A percentile compares a stretch with the other conserved stretches of the same genome.
Conservation (phyloP, 2,113 vertebrate species). For the Strix uralensis region DNA sequence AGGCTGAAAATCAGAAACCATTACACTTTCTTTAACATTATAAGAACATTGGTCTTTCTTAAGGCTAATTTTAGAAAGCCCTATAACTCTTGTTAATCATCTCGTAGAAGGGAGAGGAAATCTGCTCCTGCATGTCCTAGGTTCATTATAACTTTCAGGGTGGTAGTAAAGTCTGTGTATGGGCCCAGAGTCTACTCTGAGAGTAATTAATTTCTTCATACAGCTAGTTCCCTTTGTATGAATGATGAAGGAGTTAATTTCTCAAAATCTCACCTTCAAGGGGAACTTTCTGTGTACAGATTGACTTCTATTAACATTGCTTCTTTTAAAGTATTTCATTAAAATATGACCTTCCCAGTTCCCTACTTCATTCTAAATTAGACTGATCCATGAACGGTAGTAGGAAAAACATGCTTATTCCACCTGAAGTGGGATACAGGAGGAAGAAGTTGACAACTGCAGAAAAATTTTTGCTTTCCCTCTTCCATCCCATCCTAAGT, state of each 20-base stretch:
- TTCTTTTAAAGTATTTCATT: neutral
- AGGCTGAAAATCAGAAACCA: neutral
- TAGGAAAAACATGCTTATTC: neutral
- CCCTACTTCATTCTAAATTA: neutral
- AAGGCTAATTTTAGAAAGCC: neutral
- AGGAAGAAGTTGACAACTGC: neutral
- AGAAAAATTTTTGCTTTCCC: neutral
- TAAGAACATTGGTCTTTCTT: neutral
- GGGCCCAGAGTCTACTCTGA: neutral
- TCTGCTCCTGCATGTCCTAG: neutral
- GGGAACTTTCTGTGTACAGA: neutral
- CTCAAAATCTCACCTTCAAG: neutral
- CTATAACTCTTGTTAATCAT: neutral
- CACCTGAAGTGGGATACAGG: neutral
- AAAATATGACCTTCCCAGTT: neutral
- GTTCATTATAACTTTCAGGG: neutral
- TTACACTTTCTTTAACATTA: rapidly evolving
- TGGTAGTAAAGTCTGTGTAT: neutral
- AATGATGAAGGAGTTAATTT: neutral
- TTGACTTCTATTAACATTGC: neutral
- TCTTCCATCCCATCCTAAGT: neutral
- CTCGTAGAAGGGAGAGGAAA: neutral
- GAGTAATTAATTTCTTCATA: neutral
- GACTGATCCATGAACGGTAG: rapidly evolving
- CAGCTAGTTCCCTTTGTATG: neutral